phyloP scores from a whole-genome alignment of 2,888 invertebrate genomes.

The Drosophila trichaetosa region DNA sequence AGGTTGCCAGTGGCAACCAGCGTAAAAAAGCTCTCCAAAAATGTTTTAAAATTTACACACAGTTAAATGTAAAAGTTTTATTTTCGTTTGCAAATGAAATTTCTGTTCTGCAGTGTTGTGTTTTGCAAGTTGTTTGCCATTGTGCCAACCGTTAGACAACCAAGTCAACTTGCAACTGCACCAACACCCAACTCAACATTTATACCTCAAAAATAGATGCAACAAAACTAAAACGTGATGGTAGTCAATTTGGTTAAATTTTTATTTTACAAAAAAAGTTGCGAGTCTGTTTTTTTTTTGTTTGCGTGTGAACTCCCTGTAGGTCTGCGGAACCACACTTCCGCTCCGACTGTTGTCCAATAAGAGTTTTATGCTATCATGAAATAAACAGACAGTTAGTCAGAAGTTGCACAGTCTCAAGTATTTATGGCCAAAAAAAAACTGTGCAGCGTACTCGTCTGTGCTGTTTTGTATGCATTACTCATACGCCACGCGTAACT shows the following conservation, averaged over 20 bases:
- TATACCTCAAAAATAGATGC: slow-evolving; percentile 17
- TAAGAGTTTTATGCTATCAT: slow-evolving; percentile 52
- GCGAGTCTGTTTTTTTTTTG: slow-evolving; percentile 34
- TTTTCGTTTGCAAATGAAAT: slow-evolving; percentile 80
- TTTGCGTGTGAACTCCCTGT: slow-evolving; percentile 55
- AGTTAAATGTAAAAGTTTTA: slow-evolving; percentile 81
- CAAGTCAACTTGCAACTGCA: slow-evolving; percentile 54
- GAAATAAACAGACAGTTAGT: slow-evolving; percentile 38
- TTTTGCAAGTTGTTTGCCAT: slow-evolving; percentile 69
- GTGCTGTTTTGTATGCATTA: slow-evolving; percentile 58
- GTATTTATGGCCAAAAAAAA: slow-evolving; percentile 37
- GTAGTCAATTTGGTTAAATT: slow-evolving; percentile 63
- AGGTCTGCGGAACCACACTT: slow-evolving; percentile 31
- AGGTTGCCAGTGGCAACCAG: slow-evolving; percentile 40
- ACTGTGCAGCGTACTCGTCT: slow-evolving; percentile 25
- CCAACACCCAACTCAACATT: slow-evolving; percentile 44
- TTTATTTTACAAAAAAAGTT: slow-evolving; percentile 41
- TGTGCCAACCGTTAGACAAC: slow-evolving; percentile 50
- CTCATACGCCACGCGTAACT: slow-evolving; percentile 40
- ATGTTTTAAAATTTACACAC: slow-evolving; percentile 79
- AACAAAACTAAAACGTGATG: slow-evolving; percentile 41
- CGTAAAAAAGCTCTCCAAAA: slow-evolving; percentile 61
- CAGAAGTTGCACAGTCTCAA: slow-evolving; percentile 42
- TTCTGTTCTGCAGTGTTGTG: slow-evolving; percentile 47
- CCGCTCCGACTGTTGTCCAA: slow-evolving; percentile 44